Evolutionary conservation across 2,888 invertebrate species (phyloP).

Genomic region (Acanthacorydalis orientalis): DNA sequence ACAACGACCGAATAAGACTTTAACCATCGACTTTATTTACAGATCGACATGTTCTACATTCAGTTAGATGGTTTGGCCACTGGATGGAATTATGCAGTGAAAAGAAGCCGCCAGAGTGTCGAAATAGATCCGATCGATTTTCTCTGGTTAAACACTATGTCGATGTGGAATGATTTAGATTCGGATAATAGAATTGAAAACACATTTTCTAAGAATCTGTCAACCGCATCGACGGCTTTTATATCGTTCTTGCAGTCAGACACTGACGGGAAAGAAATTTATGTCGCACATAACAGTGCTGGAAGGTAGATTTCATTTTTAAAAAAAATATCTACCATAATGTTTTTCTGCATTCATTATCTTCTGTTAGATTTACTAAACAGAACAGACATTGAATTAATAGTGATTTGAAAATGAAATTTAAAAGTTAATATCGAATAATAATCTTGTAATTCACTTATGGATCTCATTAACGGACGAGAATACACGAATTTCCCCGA

Average conservation of each 20-base stretch:
- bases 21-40: no score
- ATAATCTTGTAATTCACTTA: no score
- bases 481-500: no score
- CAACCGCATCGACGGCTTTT: neutral
- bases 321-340: no score
- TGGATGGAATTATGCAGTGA: slow-evolving; percentile 55
- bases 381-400: no score
- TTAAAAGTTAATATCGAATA: no score
- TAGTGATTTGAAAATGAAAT: no score
- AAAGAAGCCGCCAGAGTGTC: slow-evolving; percentile 41
- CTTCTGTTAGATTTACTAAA: no score
- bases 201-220: neutral
- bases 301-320: slow-evolving; percentile 36
- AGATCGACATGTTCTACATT: slow-evolving; percentile 38
- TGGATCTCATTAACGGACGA: no score
- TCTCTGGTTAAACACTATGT: slow-evolving; percentile 55
- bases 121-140: slow-evolving; percentile 43
- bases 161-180: slow-evolving; percentile 55
- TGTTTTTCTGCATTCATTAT: no score
- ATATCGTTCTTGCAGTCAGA: slow-evolving; percentile 11
- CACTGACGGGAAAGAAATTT: slow-evolving; percentile 34
- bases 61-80: slow-evolving; percentile 64
- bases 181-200: no score
- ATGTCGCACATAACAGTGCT: slow-evolving; percentile 67
- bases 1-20: neutral